Base-by-base conservation (phyloP, 2,797 vertebrate genomes). In the Sebastolobus altivelis region DNA sequence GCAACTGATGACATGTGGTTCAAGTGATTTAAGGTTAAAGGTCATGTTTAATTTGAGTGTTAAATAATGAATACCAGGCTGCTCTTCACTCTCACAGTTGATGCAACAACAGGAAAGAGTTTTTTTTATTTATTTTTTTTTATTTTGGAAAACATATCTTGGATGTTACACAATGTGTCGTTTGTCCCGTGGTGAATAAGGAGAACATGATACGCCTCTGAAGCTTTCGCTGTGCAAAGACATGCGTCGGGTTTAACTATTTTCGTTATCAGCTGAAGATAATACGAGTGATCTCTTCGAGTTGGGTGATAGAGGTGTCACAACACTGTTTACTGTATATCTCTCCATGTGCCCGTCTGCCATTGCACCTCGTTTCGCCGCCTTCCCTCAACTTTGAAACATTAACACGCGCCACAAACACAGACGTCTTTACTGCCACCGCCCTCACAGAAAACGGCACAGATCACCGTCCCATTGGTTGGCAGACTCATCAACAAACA, bases 231-330 rank as follows among this genome's bases (percentile, higher is more conserved):
- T 1, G 9, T 6, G 25, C 7, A 73, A 38, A 58, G 5, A 65
- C 54, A 55, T 31, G 18, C 31, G 52, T 82, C 31, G 46, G 6
- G n/a, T 72, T 74, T 7, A 22, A 59, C 0, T 27, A 2, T 43
- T 58, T 46, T 31, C 55, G n/a, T 65, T 78, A 84, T 91, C 80
- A 83, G 58, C 43, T 60, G 13, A 31, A 82, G 87, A 88, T 82
- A 81, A 25, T n/a, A 22, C 10, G n/a, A 65, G 56, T 63, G 55
- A 60, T 83, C 46, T 76, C 16, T 43, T 11, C 0, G 6, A 25
- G 55, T 25, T 2, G 25, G 8, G 25, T 29, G 38, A 60, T 5
- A 12, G 71, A 81, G 54, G 40, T 52, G 27, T 72, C 55, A 66
- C 65, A 63, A 52, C 67, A 68, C 70, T 40, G 74, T 85, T 77